These are phyloP conservation scores for Elephantulus edwardii DNA, from an alignment of 2,113 vertebrate species.

Conservation along the genomic window DNA sequence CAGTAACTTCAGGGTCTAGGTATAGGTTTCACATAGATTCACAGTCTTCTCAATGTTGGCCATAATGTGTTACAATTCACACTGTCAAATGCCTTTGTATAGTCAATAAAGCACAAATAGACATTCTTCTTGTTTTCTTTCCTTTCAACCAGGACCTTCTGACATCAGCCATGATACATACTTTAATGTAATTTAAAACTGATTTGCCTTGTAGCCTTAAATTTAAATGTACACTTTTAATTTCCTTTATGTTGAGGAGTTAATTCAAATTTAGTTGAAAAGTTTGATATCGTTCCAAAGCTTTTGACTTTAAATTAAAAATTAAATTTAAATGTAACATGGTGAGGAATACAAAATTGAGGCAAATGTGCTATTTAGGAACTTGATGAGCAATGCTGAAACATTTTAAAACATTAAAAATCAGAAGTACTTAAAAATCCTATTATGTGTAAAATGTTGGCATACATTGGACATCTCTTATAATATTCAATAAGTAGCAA, in stretches of 20 bases:
- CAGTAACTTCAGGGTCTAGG: too few relatives aligned
- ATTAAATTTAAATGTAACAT: constrained; percentile 50
- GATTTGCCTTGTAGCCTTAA: constrained; percentile 31
- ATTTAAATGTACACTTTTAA: constrained; percentile 58
- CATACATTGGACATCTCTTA: neutral
- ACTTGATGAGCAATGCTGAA: neutral
- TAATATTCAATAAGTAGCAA: neutral
- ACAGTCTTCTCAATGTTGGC: too few relatives aligned
- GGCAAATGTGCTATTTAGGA: constrained; percentile 4
- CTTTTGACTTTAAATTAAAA: constrained; percentile 51
- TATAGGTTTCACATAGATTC: too few relatives aligned
- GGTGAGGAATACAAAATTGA: constrained; percentile 38
- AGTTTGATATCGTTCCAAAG: constrained; percentile 41
- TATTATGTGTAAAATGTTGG: constrained; percentile 10
- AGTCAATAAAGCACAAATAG: too few relatives aligned
- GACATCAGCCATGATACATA: too few relatives aligned
- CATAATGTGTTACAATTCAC: too few relatives aligned
- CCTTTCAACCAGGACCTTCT: too few relatives aligned
- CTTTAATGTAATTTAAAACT: constrained; percentile 21
- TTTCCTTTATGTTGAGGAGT: constrained; percentile 23
- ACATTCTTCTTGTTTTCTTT: too few relatives aligned
- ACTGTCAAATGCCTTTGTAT: too few relatives aligned
- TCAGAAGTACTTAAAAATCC: neutral
- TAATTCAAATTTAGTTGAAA: constrained; percentile 56
- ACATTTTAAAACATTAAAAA: constrained; percentile 31